Conservation (phyloP, 2,113 vertebrate genomes). For the Sander lucioperca region DNA sequence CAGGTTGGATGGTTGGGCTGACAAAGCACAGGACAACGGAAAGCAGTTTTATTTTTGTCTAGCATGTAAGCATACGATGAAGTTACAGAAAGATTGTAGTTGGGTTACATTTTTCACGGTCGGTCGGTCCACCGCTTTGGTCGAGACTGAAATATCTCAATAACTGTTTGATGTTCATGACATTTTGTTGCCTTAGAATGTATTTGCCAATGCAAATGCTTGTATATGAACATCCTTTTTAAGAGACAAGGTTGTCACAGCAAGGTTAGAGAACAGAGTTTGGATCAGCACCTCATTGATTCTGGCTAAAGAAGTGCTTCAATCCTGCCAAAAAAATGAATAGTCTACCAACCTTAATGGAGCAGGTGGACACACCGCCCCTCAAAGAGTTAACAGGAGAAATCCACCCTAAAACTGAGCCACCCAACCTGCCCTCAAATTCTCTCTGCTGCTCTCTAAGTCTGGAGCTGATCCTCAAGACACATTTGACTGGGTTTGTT, state of each 20-base stretch:
- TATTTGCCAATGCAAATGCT: background rate
- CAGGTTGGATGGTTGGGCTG: background rate
- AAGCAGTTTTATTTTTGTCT: background rate
- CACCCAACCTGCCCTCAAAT: constrained; percentile 33
- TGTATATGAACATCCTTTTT: background rate
- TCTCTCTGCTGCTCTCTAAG: constrained; percentile 13
- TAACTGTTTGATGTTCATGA: too few species aligned
- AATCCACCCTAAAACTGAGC: constrained; percentile 38
- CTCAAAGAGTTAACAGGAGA: constrained; percentile 15
- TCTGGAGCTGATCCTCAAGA: constrained; percentile 32
- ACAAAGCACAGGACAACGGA: background rate
- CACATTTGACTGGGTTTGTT: constrained; percentile 40
- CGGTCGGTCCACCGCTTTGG: too few species aligned
- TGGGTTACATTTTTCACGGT: too few species aligned
- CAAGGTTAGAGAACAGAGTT: background rate
- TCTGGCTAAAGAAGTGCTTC: background rate
- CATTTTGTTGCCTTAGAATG: too few species aligned
- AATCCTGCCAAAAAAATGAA: background rate
- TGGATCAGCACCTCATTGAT: background rate
- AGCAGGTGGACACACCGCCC: background rate
- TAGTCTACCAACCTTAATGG: background rate
- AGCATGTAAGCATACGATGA: too few species aligned
- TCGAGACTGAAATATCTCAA: too few species aligned
- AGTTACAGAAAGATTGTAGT: too few species aligned
- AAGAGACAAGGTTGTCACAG: background rate